Percentiles rank a stretch among this genome's conserved stretches.
Evolutionary conservation across 2,888 invertebrate genomes (phyloP).

Genomic region (Drosophila nr. fundita): DNA sequence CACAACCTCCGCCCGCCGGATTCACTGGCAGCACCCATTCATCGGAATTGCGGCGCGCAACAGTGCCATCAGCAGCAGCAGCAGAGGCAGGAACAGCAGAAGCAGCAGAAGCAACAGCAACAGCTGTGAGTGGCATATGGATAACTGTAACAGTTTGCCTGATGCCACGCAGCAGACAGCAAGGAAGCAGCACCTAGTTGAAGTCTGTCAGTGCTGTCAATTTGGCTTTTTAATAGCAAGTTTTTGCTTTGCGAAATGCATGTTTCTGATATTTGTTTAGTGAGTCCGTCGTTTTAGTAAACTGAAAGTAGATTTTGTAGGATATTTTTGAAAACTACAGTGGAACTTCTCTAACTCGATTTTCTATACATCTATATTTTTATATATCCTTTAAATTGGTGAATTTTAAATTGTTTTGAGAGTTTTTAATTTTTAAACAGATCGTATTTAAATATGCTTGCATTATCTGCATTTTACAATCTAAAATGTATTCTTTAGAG

Average conservation of each 20-base stretch:
- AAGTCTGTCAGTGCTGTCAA: constrained; percentile 13
- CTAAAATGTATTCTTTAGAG: not conserved
- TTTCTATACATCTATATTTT: not conserved
- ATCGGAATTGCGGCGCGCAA: constrained; percentile 65
- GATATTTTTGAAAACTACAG: not conserved
- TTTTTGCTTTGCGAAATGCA: not conserved
- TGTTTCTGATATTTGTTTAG: not conserved
- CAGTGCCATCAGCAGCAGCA: constrained; percentile 49
- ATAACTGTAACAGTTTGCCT: constrained; percentile 43
- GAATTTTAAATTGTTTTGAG: not conserved
- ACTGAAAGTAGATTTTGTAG: not conserved
- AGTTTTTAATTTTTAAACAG: not conserved
- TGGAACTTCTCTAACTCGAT: not conserved
- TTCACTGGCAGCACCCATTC: constrained; percentile 58
- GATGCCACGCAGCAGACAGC: constrained; percentile 21
- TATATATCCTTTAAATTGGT: not conserved
- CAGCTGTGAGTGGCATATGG: constrained; percentile 26
- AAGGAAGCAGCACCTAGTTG: not conserved
- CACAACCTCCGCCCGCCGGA: constrained; percentile 54
- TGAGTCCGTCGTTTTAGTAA: not conserved
- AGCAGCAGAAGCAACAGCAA: constrained; percentile 8
- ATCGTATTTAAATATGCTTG: not conserved
- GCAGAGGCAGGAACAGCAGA: not conserved
- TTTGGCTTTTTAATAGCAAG: constrained; percentile 13
- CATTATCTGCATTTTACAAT: not conserved